Evolutionary conservation across 2,113 vertebrate genomes (phyloP).

Genomic region (Burhinus bistriatus): DNA sequence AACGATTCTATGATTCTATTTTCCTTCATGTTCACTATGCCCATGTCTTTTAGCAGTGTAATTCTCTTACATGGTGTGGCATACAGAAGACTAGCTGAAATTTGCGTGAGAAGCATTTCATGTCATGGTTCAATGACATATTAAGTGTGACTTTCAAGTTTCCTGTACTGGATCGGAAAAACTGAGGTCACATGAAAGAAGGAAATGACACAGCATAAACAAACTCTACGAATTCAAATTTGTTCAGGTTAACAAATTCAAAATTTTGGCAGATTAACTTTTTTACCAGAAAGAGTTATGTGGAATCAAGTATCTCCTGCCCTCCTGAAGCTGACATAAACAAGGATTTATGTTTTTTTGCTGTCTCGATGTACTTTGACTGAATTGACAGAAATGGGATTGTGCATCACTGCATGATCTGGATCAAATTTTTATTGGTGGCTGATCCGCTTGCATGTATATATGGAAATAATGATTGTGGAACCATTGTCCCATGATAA

Average conservation of each 20-base stretch:
- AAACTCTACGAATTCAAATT: not conserved
- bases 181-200: not conserved
- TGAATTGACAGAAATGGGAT: not conserved
- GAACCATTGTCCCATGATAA: not conserved
- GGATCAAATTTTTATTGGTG: not conserved
- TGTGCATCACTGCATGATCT: not conserved
- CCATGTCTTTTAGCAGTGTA: not conserved
- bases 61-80: not conserved
- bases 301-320: not conserved
- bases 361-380: not conserved
- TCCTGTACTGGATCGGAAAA: not conserved
- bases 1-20: no score
- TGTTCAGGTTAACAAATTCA: not conserved
- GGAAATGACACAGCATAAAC: not conserved
- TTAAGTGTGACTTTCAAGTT: not conserved
- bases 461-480: not conserved
- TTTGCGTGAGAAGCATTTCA: not conserved
- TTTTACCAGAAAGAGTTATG: not conserved
- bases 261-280: not conserved
- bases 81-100: not conserved
- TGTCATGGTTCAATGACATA: not conserved
- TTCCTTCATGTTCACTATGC: fast-evolving
- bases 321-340: not conserved
- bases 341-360: not conserved
- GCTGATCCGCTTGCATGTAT: not conserved